Percentiles rank a stretch among this genome's conserved stretches.
Evolutionary conservation across 2,888 invertebrate species (phyloP).

Genomic region (Drosophila recens): DNA sequence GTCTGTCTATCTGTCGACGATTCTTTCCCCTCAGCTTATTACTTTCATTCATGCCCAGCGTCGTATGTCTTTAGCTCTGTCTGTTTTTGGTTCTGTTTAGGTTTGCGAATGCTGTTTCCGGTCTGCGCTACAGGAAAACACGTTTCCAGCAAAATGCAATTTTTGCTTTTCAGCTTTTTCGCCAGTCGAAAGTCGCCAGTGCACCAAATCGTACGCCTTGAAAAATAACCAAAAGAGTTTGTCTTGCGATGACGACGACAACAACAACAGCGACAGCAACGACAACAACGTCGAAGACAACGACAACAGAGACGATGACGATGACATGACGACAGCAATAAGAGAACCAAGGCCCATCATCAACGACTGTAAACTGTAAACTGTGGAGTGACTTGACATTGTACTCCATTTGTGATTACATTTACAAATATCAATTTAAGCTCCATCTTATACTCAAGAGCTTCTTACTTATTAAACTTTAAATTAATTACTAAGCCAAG

Average conservation of each 20-base stretch:
- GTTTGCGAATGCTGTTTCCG: constrained; percentile 74
- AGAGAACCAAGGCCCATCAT: constrained; percentile 50
- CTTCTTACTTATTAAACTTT: neutral
- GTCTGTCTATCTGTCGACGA: constrained; percentile 1
- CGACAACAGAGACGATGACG: constrained; percentile 2
- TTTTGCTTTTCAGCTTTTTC: constrained; percentile 66
- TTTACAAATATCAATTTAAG: constrained; percentile 41
- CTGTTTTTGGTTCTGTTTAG: constrained; percentile 62
- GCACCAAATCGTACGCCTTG: constrained; percentile 31
- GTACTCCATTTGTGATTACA: constrained; percentile 56
- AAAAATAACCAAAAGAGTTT: constrained; percentile 43
- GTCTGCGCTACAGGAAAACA: constrained; percentile 69
- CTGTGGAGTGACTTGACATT: constrained; percentile 54
- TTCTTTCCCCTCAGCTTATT: constrained; percentile 3
- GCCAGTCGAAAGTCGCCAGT: constrained; percentile 31
- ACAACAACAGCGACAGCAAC: constrained; percentile 13
- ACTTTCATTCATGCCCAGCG: constrained; percentile 20
- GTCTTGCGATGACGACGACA: constrained; percentile 46
- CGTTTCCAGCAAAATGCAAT: constrained; percentile 64
- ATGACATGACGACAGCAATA: constrained; percentile 26
- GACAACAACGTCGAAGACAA: constrained; percentile 2
- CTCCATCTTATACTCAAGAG: constrained; percentile 2
- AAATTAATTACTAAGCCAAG: neutral
- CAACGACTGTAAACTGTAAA: constrained; percentile 25
- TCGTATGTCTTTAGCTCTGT: constrained; percentile 9